These are phyloP conservation scores for Mastomys natalensis DNA, from an alignment of 2,113 vertebrate genomes.

Conservation along the genomic window DNA sequence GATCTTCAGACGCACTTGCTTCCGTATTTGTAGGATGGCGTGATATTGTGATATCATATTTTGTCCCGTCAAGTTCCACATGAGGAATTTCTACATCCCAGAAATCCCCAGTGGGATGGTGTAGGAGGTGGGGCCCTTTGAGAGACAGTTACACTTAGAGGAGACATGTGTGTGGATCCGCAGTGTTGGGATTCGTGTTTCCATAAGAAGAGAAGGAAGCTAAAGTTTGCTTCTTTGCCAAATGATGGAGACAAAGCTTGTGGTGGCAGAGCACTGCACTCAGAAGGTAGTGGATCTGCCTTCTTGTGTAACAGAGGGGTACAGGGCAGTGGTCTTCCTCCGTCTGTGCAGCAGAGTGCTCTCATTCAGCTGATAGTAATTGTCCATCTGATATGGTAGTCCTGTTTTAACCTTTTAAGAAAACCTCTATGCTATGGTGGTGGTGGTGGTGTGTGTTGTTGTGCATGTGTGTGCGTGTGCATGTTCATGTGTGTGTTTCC, in stretches of 20 bases:
- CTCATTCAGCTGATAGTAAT: too few relatives aligned
- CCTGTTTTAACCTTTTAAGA: not conserved
- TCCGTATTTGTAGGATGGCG: constrained; percentile 6
- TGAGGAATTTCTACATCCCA: not conserved
- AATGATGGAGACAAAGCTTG: not conserved
- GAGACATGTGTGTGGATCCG: not conserved
- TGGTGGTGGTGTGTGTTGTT: too few relatives aligned
- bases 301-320: not conserved
- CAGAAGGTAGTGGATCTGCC: not conserved
- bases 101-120: not conserved
- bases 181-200: not conserved
- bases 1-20: not conserved
- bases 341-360: not conserved
- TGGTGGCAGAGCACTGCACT: not conserved
- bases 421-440: too few relatives aligned
- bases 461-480: not conserved
- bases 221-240: not conserved
- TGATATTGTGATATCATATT: not conserved
- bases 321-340: too few relatives aligned
- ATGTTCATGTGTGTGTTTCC: too few relatives aligned
- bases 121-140: not conserved
- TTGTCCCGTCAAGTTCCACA: not conserved
- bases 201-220: not conserved
- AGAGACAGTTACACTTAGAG: not conserved
- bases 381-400: not conserved